Conservation (phyloP, 2,113 vertebrate species). For the Brevimyrus niger region DNA sequence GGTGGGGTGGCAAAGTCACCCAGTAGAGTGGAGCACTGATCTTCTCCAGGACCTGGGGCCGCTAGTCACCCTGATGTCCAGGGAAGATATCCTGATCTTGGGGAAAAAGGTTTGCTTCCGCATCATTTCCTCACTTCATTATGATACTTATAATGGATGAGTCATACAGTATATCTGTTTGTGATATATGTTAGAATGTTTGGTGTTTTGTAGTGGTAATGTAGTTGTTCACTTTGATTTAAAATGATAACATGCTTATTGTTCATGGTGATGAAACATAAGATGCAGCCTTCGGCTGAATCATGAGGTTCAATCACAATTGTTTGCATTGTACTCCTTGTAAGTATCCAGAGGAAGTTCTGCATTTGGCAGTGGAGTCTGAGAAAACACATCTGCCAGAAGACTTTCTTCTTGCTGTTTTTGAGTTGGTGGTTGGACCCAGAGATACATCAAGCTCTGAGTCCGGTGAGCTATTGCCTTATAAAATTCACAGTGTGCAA, state of each 20-base stretch:
- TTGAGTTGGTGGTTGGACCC: conserved; percentile 42
- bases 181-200: background rate
- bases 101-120: conserved; percentile 56
- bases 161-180: background rate
- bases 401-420: conserved; percentile 55
- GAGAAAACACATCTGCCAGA: conserved; percentile 23
- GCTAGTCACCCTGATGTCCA: conserved; percentile 56
- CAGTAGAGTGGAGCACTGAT: conserved; percentile 60
- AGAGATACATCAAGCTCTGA: background rate
- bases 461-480: conserved; percentile 7
- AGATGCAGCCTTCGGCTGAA: background rate
- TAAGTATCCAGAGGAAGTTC: conserved; percentile 58
- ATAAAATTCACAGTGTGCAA: background rate
- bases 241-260: background rate
- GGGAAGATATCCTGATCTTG: conserved; percentile 52
- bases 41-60: conserved; percentile 55
- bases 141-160: background rate
- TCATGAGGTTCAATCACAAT: background rate
- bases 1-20: conserved; percentile 30
- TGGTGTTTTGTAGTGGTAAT: background rate
- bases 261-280: background rate
- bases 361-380: conserved; percentile 47
- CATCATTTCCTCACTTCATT: background rate
- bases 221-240: background rate
- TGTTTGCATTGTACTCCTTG: background rate